Evolutionary conservation across 2,888 invertebrate genomes (phyloP).

Genomic region (Dolomedes plantarius): DNA sequence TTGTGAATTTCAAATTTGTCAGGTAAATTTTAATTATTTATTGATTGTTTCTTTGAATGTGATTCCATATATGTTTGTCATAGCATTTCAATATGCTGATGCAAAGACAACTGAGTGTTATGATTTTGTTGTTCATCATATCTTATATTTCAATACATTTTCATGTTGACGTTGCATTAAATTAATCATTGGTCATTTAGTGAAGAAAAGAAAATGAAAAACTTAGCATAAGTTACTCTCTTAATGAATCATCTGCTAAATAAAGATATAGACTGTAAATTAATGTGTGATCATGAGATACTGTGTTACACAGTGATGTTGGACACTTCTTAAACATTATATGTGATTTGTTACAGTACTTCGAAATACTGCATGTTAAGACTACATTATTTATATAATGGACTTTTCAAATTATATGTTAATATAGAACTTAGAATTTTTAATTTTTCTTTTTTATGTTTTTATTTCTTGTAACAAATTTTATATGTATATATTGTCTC

Average conservation of each 20-base stretch:
- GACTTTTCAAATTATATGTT: not conserved
- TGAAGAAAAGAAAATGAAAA: not conserved
- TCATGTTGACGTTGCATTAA: not conserved
- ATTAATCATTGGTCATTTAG: not conserved
- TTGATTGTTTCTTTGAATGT: not conserved
- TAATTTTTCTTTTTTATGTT: not conserved
- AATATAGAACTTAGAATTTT: not conserved
- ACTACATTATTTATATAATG: not conserved
- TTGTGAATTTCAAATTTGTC: not conserved
- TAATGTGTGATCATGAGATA: not conserved
- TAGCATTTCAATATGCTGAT: not conserved
- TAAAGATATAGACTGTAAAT: not conserved
- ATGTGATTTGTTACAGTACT: constrained; percentile 3
- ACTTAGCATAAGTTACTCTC: too few species aligned
- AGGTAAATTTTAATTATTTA: not conserved
- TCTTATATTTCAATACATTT: not conserved
- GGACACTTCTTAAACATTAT: not conserved
- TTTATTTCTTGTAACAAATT: not conserved
- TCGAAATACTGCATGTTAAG: not conserved
- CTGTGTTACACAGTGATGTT: not conserved
- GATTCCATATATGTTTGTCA: not conserved
- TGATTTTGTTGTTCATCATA: not conserved
- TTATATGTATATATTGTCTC: constrained; percentile 8
- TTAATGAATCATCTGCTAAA: too few species aligned
- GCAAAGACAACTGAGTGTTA: not conserved